phyloP scores from a whole-genome alignment of 2,797 vertebrate genomes.

The Periparus ater region DNA sequence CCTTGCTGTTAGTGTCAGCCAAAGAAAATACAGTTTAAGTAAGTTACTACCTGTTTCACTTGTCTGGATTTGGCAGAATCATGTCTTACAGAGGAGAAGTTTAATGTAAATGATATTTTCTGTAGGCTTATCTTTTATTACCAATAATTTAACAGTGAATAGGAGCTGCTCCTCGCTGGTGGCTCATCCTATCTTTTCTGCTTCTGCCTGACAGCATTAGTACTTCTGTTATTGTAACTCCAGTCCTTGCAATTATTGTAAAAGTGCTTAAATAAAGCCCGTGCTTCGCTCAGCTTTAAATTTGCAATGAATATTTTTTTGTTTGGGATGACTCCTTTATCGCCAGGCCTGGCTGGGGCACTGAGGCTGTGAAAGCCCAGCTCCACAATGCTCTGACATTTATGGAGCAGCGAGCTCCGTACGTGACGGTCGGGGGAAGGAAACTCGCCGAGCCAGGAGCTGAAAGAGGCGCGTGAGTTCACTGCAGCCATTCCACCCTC shows the following conservation, averaged over 20 bases:
- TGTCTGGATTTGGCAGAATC: background rate
- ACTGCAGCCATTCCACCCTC: background rate
- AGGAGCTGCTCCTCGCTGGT: background rate
- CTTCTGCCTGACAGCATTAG: slow-evolving; percentile 15
- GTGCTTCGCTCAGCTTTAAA: background rate
- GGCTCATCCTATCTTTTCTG: background rate
- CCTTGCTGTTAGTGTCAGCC: background rate
- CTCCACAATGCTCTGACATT: background rate
- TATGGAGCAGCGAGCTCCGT: fast-evolving
- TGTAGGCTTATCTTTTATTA: slow-evolving; percentile 26
- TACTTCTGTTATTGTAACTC: background rate
- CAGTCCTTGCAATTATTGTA: background rate
- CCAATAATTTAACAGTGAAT: slow-evolving; percentile 11
- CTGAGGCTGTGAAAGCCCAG: background rate
- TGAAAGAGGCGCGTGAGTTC: background rate
- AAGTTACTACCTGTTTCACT: background rate
- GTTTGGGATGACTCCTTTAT: background rate
- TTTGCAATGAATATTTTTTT: background rate
- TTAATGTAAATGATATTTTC: slow-evolving; percentile 4
- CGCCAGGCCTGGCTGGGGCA: background rate
- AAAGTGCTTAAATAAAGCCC: background rate
- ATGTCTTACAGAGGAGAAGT: background rate
- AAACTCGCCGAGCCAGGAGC: background rate
- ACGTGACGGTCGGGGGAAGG: fast-evolving
- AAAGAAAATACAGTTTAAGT: background rate